Percentiles rank a stretch among this genome's conserved stretches.
These are phyloP conservation scores for Chiroxiphia lanceolata DNA, from an alignment of 2,797 vertebrate species.

Conservation along the genomic window DNA sequence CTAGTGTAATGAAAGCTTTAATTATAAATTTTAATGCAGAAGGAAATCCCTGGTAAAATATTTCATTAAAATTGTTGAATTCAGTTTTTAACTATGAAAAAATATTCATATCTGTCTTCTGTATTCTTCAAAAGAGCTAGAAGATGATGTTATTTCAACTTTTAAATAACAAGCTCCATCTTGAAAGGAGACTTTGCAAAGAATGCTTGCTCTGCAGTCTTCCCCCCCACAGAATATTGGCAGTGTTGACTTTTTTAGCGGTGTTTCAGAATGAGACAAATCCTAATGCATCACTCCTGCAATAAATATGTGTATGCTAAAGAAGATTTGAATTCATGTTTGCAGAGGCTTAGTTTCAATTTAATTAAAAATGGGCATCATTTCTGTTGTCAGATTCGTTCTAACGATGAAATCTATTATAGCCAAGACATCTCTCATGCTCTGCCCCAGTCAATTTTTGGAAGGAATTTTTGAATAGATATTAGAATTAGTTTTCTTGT, in stretches of 20 bases:
- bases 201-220: background rate
- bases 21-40: background rate
- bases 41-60: background rate
- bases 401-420: background rate
- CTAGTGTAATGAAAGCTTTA: background rate
- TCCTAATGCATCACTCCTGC: background rate
- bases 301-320: background rate
- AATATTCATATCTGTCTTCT: background rate
- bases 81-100: background rate
- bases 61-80: background rate
- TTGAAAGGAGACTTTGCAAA: conserved; percentile 3
- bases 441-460: background rate
- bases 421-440: background rate
- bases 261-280: background rate
- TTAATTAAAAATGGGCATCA: background rate
- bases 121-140: background rate
- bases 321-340: background rate
- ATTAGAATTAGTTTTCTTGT: background rate
- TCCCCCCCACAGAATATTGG: background rate
- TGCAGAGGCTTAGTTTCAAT: background rate
- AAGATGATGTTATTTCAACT: background rate
- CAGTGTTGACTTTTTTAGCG: background rate
- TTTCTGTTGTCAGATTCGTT: background rate
- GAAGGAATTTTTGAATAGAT: background rate
- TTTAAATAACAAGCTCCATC: background rate